Base-by-base conservation (phyloP, 2,888 invertebrate species). In the Eristalis arbustorum region DNA sequence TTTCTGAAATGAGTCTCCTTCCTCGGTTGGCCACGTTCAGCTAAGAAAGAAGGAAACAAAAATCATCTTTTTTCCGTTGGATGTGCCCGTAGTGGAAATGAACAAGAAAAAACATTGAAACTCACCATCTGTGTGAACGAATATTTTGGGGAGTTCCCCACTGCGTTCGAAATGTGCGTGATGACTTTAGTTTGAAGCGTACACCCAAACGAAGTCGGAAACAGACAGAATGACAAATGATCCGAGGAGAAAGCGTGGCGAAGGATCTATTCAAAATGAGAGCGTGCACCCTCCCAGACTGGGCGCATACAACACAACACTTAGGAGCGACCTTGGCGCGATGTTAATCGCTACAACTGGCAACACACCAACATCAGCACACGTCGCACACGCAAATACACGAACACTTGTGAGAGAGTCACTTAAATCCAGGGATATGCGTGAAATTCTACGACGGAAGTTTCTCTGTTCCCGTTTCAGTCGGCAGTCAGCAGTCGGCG, bases 211-310 rank as follows among this genome's bases (percentile, higher is more conserved):
- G 22, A 67, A 56, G 34, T 28, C n/a, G 49, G 71, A 42, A 69
- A 23, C 74, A 69, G 85, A 82, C 85, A 85, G 77, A 42, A 77
- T 85, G 85, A 85, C 77, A 82, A 85, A 85, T 85, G 85, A 78
- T 81, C 56, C 40, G 18, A n/a, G 61, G 23, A 76, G 84, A 71
- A 77, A 77, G 61, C 73, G 69, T 77, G 63, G 40, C 40, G 67
- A 76, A 72, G 75, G 62, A 67, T 59, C 61, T 67, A 69, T 84
- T 69, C 31, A 13, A 49, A 59, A 42, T n/a, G 67, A 81, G 42
- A 72, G 59, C 61, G 18, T 68, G 22, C 69, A 83, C 80, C 75
- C 67, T 42, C 72, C 56, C 6, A 18, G 37, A n/a, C 59, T 25
- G 37, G 49, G 28, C 34, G 18, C 74, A 40, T 78, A 23, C 37